Percentiles rank a stretch among this genome's conserved stretches.
Conservation (phyloP, 1,140 invertebrate species). For the Drosophila micromelanica region DNA sequence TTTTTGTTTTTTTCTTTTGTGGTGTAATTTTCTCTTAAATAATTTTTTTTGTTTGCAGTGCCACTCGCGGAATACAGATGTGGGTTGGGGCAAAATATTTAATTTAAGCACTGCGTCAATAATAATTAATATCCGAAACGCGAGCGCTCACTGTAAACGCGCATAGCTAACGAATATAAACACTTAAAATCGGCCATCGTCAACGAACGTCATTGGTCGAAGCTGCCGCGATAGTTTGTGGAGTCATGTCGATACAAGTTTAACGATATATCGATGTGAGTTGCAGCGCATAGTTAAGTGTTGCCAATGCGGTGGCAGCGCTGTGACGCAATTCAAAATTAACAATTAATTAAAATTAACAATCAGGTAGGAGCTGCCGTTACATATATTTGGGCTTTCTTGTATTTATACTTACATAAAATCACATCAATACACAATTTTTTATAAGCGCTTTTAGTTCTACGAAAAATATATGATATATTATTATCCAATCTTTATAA, state of each 20-base stretch:
- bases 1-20: neutral
- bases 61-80: constrained; percentile 2
- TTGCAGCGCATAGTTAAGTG: neutral
- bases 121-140: constrained; percentile 21
- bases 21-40: constrained; percentile 1
- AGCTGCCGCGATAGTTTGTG: constrained; percentile 4
- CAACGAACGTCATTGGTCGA: constrained; percentile 21
- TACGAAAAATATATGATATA: too few species aligned
- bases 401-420: too few species aligned
- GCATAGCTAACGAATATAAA: constrained; percentile 35
- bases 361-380: too few species aligned
- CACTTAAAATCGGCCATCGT: constrained; percentile 18
- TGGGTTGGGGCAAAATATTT: constrained; percentile 1
- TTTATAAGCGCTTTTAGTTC: too few species aligned
- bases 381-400: too few species aligned
- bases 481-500: too few species aligned
- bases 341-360: too few species aligned
- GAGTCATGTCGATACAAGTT: neutral
- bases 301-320: constrained; percentile 2
- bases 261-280: neutral
- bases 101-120: constrained; percentile 11
- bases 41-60: neutral
- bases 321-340: neutral
- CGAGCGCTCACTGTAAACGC: constrained; percentile 33
- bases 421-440: too few species aligned